Base-by-base conservation (phyloP, 2,888 invertebrate species). In the Bibio marci region DNA sequence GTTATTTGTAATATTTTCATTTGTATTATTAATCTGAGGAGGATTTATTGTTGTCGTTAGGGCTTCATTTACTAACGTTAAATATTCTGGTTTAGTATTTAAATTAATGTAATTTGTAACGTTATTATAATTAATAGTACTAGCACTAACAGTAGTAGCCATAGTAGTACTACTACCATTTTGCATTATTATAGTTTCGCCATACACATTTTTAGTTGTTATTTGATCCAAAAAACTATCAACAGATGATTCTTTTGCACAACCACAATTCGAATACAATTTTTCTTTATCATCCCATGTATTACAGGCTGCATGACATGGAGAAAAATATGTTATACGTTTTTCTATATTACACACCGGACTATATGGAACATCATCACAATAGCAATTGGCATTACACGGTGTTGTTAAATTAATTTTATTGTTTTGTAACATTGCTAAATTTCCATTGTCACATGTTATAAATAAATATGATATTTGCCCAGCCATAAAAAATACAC, bases 281-380 rank as follows among this genome's bases (percentile, higher is more conserved):
- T 38, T 33, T 13, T 33, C 11, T n/a, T 25, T 18, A 14, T 31
- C 19, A 17, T 30, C 15, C 11, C 26, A 42, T 4, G 27, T 26
- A 7, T 51, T 62, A 47, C 80, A 81, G 1, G 80, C 80, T 1
- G 80, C 80, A 51, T 78, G 77, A 48, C 81, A 81, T 1, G 80
- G 71, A 1, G 78, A 79, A 55, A 73, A 80, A 50, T 66, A 80
- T 2, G 76, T 73, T 12, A 66, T 65, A 38, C 57, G 62, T 1
- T 63, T 64, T 12, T 65, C 56, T 30, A 63, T 62, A 45, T 70
- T 67, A 48, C 78, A 79, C 1, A 79, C 70, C 0, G 79, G 79
- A 4, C 71, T 66, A 54, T 73, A 79, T 44, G 69, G 67, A 6
- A 71, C 61, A 15, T 60, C 57, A 3, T 63, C 63, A 52, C 78